phyloP scores from a whole-genome alignment of 2,797 vertebrate species.

The Catostomus latipinnis region DNA sequence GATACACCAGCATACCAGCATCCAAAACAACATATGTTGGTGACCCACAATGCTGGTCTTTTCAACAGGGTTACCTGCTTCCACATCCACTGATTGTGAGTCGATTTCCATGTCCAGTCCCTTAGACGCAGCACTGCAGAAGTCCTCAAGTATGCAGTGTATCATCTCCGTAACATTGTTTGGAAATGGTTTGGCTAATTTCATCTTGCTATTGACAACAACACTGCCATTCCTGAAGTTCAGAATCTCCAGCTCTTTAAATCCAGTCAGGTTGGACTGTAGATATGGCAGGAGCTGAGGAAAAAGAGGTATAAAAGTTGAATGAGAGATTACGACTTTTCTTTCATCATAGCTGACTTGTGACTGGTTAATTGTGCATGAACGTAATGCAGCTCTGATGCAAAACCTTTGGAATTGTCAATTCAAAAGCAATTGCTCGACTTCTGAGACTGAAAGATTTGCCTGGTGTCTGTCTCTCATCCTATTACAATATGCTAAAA shows the following conservation, averaged over 20 bases:
- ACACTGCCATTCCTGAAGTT: constrained; percentile 94
- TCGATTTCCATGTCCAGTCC: constrained; percentile 88
- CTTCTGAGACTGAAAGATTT: constrained; percentile 28
- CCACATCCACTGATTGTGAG: constrained; percentile 87
- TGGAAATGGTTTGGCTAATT: constrained; percentile 85
- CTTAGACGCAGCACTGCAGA: constrained; percentile 83
- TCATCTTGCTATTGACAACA: constrained; percentile 93
- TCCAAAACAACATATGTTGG: too few relatives aligned
- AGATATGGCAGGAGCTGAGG: constrained; percentile 92
- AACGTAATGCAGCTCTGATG: constrained; percentile 6
- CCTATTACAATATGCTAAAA: constrained; percentile 49
- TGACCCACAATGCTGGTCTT: constrained; percentile 31
- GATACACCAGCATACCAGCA: too few relatives aligned
- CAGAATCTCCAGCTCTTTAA: constrained; percentile 93
- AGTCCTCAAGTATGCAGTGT: constrained; percentile 87
- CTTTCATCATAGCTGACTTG: constrained; percentile 11
- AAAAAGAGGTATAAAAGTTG: constrained; percentile 45
- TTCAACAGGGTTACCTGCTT: constrained; percentile 80
- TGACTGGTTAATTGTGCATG: constrained; percentile 34
- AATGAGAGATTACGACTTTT: constrained; percentile 1
- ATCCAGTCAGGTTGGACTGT: constrained; percentile 90
- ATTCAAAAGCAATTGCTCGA: constrained; percentile 32
- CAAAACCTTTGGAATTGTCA: constrained; percentile 25
- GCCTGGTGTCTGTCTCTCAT: constrained; percentile 44
- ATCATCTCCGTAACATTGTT: constrained; percentile 89